A percentile compares a stretch with the other conserved stretches of the same genome.
phyloP scores from a whole-genome alignment of 1,140 invertebrate species.

The Bombus breviceps region DNA sequence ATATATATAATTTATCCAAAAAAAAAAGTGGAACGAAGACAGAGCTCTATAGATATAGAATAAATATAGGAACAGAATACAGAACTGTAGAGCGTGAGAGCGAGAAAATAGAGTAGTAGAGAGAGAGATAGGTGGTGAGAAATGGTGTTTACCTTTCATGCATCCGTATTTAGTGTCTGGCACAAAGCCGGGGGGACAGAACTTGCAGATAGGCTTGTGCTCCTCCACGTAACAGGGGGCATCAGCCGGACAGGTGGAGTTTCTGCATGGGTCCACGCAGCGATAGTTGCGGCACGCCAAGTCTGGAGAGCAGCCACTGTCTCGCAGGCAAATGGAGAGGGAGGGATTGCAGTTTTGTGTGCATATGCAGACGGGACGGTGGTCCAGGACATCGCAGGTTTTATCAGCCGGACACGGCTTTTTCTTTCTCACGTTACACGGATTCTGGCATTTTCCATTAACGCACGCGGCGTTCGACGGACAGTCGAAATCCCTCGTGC shows the following conservation, averaged over 20 bases:
- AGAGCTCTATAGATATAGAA: constrained; percentile 18
- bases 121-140: constrained; percentile 66
- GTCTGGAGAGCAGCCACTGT: constrained; percentile 92
- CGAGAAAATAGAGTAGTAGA: constrained; percentile 9
- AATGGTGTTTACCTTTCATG: constrained; percentile 93
- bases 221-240: constrained; percentile 95
- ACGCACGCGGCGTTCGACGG: constrained; percentile 92
- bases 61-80: constrained; percentile 23
- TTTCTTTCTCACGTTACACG: constrained; percentile 86
- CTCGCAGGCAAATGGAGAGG: constrained; percentile 93
- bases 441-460: constrained; percentile 91
- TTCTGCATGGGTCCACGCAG: constrained; percentile 94
- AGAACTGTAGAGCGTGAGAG: constrained; percentile 36
- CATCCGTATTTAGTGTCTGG: constrained; percentile 95
- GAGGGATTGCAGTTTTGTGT: constrained; percentile 92
- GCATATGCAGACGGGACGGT: constrained; percentile 93
- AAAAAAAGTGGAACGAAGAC: not conserved
- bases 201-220: constrained; percentile 96
- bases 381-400: constrained; percentile 92
- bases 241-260: constrained; percentile 89
- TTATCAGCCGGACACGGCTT: constrained; percentile 90
- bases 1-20: constrained; percentile 33
- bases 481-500: constrained; percentile 91
- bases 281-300: constrained; percentile 93
- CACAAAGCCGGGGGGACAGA: constrained; percentile 95